phyloP scores from a whole-genome alignment of 2,113 vertebrate genomes.

The Tachuris rubrigastra region DNA sequence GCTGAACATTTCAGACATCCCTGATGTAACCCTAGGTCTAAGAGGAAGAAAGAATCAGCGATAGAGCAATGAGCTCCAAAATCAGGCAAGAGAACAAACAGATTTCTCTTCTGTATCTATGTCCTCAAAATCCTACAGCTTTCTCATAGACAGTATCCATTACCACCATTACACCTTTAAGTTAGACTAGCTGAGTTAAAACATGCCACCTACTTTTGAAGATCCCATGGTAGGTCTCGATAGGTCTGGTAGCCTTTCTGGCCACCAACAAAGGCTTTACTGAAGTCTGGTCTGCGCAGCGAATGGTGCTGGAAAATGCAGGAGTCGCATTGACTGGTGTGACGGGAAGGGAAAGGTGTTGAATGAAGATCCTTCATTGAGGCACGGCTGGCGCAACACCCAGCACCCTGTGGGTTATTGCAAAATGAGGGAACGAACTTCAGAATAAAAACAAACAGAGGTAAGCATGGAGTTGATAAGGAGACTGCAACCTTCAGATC shows the following conservation, averaged over 20 bases:
- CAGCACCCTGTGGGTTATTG: slow-evolving; percentile 56
- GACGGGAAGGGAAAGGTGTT: slow-evolving; percentile 44
- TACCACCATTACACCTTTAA: not conserved
- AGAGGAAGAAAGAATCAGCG: not conserved
- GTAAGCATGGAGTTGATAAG: slow-evolving; percentile 62
- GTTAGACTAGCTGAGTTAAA: not conserved
- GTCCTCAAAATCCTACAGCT: not conserved
- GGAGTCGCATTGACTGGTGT: slow-evolving; percentile 23
- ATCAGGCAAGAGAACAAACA: not conserved
- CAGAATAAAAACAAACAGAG: slow-evolving; percentile 58
- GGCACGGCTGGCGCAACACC: slow-evolving; percentile 36
- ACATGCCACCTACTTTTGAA: slow-evolving; percentile 59
- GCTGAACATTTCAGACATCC: not conserved
- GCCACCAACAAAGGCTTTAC: slow-evolving; percentile 7
- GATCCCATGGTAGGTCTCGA: slow-evolving; percentile 51
- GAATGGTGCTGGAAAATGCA: slow-evolving; percentile 47
- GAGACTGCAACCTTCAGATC: slow-evolving; percentile 31
- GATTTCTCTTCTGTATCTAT: not conserved
- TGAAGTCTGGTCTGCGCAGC: slow-evolving; percentile 20
- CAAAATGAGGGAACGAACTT: slow-evolving; percentile 48
- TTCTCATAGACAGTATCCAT: not conserved
- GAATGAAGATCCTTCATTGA: slow-evolving; percentile 69
- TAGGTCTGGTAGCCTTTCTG: slow-evolving; percentile 58
- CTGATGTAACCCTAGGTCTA: not conserved
- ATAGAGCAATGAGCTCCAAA: not conserved